Base-by-base conservation (phyloP, 1,140 invertebrate genomes). In the Sarcophaga peregrina region DNA sequence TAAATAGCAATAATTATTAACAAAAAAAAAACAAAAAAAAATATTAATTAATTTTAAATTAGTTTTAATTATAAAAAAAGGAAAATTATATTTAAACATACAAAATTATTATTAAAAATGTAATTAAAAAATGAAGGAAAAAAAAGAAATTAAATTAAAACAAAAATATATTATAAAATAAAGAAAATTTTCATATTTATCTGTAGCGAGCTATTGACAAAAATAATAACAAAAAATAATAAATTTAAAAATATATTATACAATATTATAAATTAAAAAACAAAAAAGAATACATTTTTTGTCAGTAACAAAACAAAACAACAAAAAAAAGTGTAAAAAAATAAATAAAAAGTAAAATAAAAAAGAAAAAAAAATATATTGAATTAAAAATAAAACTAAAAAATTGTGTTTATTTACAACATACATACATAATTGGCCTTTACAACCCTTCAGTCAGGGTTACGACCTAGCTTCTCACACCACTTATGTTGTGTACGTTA, bases 201-300 rank as follows among this genome's bases (percentile, higher is more conserved):
- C 75, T 78, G 75, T 78, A 78, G 75, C 75, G 75, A 78, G 75
- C 75, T 78, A 78, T 52, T 78, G 45, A 78, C 74, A 76, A 76
- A 2, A 76, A 47, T 2, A 7, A 68, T 4, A 68, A 68, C 62
- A 68, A 68, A 78, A 25, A 78, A 78, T 15, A 37, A 46, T 13
- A 74, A 76, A n/a, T n/a, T 37, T 10, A 50, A 78, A 78, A 78
- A n/a, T 78, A 78, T 78, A 78, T 78, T 68, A 78, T 78, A 78
- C 47, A 78, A 20, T 76, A 76, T 76, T 47, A 76, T 48, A 75
- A 78, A 68, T 52, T 52, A 10, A 78, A 78, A 37, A 37, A 37
- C 1, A 37, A 37, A 37, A 37, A 37, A 37, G 25, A 37, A 78
- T 78, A 78, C 75, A 52, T 50, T 50, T 76, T 76, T 78, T 78